Percentiles rank a stretch among this genome's conserved stretches.
These are phyloP conservation scores for Tokudaia tokunoshimensis DNA, from an alignment of 2,797 vertebrate species.

Conservation along the genomic window DNA sequence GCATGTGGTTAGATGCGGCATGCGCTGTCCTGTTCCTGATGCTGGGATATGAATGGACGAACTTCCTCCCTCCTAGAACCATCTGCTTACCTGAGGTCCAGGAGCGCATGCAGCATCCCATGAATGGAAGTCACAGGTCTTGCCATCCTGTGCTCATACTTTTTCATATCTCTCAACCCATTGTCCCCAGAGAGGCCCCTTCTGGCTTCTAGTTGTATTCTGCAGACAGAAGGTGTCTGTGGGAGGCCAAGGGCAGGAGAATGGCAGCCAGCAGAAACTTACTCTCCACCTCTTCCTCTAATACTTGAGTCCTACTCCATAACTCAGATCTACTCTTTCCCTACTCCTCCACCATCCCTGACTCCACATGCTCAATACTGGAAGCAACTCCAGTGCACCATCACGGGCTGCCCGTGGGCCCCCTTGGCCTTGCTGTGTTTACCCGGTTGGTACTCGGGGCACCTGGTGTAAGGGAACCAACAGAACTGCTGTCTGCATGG, in stretches of 20 bases:
- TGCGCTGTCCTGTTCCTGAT: background rate
- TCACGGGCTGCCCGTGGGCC: background rate
- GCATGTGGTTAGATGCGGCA: background rate
- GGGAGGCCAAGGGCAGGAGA: background rate
- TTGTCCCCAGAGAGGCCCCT: too few relatives aligned
- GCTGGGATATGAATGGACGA: background rate
- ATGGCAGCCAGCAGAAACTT: background rate
- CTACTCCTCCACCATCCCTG: background rate
- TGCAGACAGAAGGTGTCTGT: background rate
- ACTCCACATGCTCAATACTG: background rate
- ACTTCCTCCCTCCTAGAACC: background rate
- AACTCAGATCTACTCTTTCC: background rate
- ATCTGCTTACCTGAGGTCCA: background rate
- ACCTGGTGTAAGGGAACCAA: background rate
- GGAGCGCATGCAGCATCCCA: rapidly evolving
- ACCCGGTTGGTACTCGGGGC: background rate
- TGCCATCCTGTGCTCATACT: rapidly evolving
- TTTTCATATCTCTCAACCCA: background rate
- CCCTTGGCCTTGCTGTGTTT: background rate
- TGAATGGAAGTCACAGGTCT: background rate
- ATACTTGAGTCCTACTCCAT: background rate
- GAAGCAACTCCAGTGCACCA: background rate
- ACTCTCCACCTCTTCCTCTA: background rate
- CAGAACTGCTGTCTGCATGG: background rate
- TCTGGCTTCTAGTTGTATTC: background rate